Conservation (phyloP, 1,140 invertebrate species). For the Apocrypta bakeri region DNA sequence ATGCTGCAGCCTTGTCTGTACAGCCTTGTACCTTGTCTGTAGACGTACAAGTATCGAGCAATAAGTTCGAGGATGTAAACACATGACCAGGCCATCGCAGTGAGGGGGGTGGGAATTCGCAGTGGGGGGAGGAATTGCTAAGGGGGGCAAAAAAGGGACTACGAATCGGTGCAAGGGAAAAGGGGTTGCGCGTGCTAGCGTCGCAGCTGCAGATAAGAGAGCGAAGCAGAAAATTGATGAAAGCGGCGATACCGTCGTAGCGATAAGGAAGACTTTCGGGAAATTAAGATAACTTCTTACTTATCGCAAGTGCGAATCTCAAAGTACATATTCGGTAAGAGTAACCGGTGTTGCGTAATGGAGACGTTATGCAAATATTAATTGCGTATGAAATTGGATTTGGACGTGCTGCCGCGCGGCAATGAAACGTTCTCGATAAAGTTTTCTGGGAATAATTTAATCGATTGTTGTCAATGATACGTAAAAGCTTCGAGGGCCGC, state of each 20-base stretch:
- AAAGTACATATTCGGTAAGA: no score
- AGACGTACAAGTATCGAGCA: conserved; percentile 48
- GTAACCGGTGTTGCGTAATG: not conserved
- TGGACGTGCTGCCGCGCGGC: no score
- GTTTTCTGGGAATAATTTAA: not conserved
- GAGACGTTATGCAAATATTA: conserved; percentile 8
- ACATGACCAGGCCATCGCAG: conserved; percentile 31
- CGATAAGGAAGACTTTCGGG: not conserved
- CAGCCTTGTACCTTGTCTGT: no score
- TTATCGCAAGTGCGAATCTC: not conserved
- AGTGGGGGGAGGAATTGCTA: not conserved
- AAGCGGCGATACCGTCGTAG: not conserved
- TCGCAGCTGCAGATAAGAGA: conserved; percentile 43
- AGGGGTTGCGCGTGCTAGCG: conserved; percentile 19
- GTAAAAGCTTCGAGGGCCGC: not conserved
- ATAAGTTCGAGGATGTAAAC: conserved; percentile 61
- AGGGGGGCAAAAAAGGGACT: conserved; percentile 42
- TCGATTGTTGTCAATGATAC: not conserved
- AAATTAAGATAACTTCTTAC: not conserved
- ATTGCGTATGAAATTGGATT: not conserved
- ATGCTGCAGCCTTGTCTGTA: conserved; percentile 33
- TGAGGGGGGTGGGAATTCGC: no score
- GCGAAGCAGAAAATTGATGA: conserved; percentile 44
- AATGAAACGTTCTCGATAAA: not conserved
- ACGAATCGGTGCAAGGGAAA: not conserved